Percentiles rank a stretch among this genome's conserved stretches.
Conservation (phyloP, 2,888 invertebrate species). For the Cremastobaeus sp. region DNA sequence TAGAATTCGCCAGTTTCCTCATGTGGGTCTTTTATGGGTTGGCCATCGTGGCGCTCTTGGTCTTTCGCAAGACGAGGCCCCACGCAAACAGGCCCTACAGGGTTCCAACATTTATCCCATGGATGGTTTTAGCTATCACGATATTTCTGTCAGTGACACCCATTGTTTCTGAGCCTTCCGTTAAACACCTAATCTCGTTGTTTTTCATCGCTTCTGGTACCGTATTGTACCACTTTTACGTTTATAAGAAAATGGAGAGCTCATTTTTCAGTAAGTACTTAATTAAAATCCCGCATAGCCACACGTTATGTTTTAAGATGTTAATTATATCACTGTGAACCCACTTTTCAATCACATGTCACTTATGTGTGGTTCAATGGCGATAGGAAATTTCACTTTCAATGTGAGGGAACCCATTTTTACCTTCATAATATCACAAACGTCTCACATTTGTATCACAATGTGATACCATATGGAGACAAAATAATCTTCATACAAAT, state of each 20-base stretch:
- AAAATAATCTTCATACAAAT: too few relatives aligned
- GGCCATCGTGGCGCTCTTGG: slow-evolving; percentile 88
- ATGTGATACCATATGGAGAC: too few relatives aligned
- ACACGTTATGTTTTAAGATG: too few relatives aligned
- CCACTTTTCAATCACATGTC: too few relatives aligned
- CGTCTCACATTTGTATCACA: too few relatives aligned
- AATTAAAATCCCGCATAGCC: too few relatives aligned
- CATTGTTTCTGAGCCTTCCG: slow-evolving; percentile 86
- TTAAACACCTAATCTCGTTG: slow-evolving; percentile 87
- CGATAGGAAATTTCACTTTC: too few relatives aligned
- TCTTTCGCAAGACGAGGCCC: slow-evolving; percentile 85
- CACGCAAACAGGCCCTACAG: slow-evolving; percentile 85
- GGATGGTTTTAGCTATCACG: slow-evolving; percentile 85
- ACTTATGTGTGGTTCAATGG: too few relatives aligned
- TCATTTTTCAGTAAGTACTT: slow-evolving; percentile 82
- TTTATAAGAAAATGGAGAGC: slow-evolving; percentile 84
- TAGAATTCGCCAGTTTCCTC: slow-evolving; percentile 92
- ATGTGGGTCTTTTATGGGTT: slow-evolving; percentile 93
- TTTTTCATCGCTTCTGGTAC: slow-evolving; percentile 85
- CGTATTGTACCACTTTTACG: slow-evolving; percentile 86
- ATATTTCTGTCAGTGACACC: slow-evolving; percentile 87
- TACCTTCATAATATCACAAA: too few relatives aligned
- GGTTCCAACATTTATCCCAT: slow-evolving; percentile 86
- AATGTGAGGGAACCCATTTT: too few relatives aligned
- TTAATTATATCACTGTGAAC: too few relatives aligned